Evolutionary conservation across 2,113 vertebrate genomes (phyloP), one percentile per base, ranked within the genome.

Genomic region (Trogon surrucura): DNA sequence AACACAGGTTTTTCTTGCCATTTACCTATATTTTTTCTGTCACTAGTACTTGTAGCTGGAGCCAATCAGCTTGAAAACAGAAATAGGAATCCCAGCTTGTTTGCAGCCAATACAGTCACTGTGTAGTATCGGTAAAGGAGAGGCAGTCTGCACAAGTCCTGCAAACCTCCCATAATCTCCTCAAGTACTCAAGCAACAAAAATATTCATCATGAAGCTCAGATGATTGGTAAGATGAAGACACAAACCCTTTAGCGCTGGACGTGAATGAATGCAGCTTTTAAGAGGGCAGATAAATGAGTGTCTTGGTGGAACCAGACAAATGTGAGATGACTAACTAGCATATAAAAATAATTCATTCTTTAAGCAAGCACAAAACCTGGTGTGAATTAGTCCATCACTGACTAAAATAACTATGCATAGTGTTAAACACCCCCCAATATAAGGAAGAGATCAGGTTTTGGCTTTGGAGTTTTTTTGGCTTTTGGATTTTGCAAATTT

Each of bases 61-160:
- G 13, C 6, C 38, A 86, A 26, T 5, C 41, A 78, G 11, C 15
- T 67, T 77, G 51, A 78, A 91, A 92, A 91, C 21, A 16, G 47
- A 92, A 86, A 73, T 1, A 78, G 9, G 15, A 47, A 19, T 88
- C 23, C 15, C 30, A 83, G 9, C 8, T 50, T 83, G 14, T 36
- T 83, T 77, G 41, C 58, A 80, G 56, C 32, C 51, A 57, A 15
- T 18, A 85, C n/a, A 91, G 41, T 2, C 14, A 6, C 23, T 41
- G 10, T 3, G 1, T 2, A 61, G 11, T 19, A 53, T 36, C 3
- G 2, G 26, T 23, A 19, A 86, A 73, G 19, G 36, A 62, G 0
- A 65, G 23, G 21, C 23, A 45, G 16, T 9, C 72, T 54, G 16
- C 16, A 54, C 50, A 78, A 62, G 26, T 47, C 36, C 54, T 92